A percentile compares a stretch with the other conserved stretches of the same genome.
Evolutionary conservation across 2,797 vertebrate genomes (phyloP).

Genomic region (Falco columbarius): DNA sequence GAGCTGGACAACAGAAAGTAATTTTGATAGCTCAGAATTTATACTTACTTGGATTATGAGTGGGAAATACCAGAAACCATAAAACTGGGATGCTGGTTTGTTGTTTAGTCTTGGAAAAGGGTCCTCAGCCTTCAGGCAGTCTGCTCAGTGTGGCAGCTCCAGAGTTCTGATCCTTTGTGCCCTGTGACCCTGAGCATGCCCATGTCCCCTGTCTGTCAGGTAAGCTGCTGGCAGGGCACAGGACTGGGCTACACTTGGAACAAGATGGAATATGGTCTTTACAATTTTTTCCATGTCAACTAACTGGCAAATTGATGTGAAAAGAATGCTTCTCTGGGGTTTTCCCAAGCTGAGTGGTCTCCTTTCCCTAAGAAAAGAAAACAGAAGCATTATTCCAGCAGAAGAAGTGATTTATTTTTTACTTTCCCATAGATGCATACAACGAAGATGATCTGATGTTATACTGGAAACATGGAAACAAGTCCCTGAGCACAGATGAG

Average conservation of each 20-base stretch:
- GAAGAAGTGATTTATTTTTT: neutral
- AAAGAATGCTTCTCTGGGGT: neutral
- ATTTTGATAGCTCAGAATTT: neutral
- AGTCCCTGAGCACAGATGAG: constrained; percentile 90
- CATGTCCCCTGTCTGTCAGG: neutral
- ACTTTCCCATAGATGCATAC: constrained; percentile 86
- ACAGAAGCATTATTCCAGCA: neutral
- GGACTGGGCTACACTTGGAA: neutral
- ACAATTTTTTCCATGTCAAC: neutral
- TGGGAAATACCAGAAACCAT: neutral
- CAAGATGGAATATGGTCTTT: neutral
- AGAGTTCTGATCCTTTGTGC: neutral
- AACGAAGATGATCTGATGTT: constrained; percentile 93
- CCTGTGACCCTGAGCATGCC: neutral
- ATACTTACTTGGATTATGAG: neutral
- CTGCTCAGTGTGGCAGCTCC: neutral
- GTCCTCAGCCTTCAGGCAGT: neutral
- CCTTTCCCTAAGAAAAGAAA: neutral
- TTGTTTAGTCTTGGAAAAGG: neutral
- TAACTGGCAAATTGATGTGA: neutral
- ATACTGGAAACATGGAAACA: constrained; percentile 94
- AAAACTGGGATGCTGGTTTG: neutral
- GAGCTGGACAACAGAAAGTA: neutral
- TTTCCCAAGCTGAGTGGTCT: neutral
- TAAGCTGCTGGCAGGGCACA: neutral